Percentiles rank a stretch among this genome's conserved stretches.
Conservation (phyloP, 2,113 vertebrate genomes). For the Irena cyanogastra region DNA sequence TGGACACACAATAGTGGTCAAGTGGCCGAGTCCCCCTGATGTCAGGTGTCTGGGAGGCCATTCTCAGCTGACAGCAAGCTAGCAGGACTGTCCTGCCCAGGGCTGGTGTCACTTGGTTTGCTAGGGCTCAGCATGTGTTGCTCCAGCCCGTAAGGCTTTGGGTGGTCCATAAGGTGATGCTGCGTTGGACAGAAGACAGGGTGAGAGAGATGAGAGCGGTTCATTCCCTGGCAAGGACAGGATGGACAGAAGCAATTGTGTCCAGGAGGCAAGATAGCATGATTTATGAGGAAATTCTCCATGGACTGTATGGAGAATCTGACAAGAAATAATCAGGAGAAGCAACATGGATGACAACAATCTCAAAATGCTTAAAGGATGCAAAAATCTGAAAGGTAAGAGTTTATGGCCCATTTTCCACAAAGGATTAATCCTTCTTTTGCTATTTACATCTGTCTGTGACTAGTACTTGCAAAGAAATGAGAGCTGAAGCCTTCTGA, state of each 20-base stretch:
- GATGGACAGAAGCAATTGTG: not conserved
- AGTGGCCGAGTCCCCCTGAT: accelerated
- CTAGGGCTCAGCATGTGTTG: accelerated
- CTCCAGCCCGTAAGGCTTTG: not conserved
- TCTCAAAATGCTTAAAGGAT: not conserved
- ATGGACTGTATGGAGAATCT: not conserved
- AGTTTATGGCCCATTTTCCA: not conserved
- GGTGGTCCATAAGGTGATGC: not conserved
- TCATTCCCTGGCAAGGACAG: not conserved
- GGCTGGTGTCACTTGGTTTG: accelerated
- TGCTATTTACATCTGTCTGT: not conserved
- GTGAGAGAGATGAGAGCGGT: not conserved
- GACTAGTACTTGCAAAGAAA: not conserved
- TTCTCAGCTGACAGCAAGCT: accelerated
- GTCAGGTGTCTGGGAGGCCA: not conserved
- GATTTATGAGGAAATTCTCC: not conserved
- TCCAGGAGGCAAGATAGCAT: not conserved
- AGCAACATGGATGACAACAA: not conserved
- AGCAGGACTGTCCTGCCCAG: not conserved
- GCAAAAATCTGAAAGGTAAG: not conserved
- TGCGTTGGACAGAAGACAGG: not conserved
- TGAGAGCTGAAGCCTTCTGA: not conserved
- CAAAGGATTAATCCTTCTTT: not conserved
- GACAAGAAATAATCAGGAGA: not conserved
- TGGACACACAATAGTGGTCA: accelerated